Conservation (phyloP, 2,888 invertebrate species). For the Amblyteles armatorius region DNA sequence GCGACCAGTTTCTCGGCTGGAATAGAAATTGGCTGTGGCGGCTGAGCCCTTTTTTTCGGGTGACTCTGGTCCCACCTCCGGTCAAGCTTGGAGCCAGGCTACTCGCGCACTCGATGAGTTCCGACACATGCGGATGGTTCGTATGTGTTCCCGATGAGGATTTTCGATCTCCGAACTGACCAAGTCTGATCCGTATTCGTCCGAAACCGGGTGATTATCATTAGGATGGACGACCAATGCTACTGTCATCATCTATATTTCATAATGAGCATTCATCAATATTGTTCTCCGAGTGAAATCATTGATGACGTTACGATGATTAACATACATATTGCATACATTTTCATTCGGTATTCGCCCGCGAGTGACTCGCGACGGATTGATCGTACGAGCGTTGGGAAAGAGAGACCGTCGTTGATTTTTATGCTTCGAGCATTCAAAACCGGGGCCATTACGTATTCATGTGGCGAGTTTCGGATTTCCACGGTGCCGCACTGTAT, state of each 20-base stretch:
- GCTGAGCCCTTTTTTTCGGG: too few relatives aligned
- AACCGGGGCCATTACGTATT: not conserved
- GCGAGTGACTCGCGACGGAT: slow-evolving; percentile 7
- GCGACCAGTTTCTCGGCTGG: too few relatives aligned
- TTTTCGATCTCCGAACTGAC: not conserved
- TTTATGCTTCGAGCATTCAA: slow-evolving; percentile 1
- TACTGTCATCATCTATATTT: not conserved
- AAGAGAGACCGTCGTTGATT: not conserved
- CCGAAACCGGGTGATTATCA: not conserved
- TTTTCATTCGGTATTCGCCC: not conserved
- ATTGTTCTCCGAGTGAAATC: not conserved
- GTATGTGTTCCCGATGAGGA: not conserved
- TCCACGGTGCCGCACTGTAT: not conserved
- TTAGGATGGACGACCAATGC: slow-evolving; percentile 17
- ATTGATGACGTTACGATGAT: slow-evolving; percentile 1
- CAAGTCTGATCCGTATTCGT: not conserved
- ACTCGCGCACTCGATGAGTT: not conserved
- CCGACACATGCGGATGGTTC: not conserved
- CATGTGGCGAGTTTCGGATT: not conserved
- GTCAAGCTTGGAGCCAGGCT: not conserved
- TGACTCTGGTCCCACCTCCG: not conserved
- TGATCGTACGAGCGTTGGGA: not conserved
- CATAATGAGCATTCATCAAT: not conserved
- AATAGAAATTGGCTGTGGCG: too few relatives aligned
- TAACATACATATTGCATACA: not conserved